phyloP scores from a whole-genome alignment of 2,113 vertebrate genomes.

The Oreocharis arfaki region DNA sequence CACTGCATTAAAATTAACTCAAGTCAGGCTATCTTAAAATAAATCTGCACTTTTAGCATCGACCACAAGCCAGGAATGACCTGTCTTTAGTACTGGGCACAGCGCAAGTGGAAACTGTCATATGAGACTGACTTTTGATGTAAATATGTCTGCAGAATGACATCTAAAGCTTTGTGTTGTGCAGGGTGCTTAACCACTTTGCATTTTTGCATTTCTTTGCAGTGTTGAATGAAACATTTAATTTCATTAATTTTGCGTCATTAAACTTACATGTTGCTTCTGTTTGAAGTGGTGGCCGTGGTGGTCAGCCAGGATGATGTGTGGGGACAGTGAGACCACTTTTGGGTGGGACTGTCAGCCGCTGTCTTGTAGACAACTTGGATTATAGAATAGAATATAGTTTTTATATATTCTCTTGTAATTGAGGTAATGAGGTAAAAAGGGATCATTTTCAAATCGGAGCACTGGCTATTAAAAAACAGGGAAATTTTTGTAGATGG shows the following conservation, averaged over 20 bases:
- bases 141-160: not conserved
- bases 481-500: not conserved
- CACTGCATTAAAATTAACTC: conserved; percentile 36
- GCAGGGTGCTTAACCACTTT: not conserved
- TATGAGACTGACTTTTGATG: not conserved
- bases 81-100: conserved; percentile 17
- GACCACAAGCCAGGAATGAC: not conserved
- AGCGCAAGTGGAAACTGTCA: conserved; percentile 10
- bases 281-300: not conserved
- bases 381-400: not conserved
- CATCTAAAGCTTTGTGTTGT: not conserved
- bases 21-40: conserved; percentile 47
- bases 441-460: not conserved
- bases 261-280: not conserved
- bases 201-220: not conserved
- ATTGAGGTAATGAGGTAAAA: not conserved
- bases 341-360: not conserved
- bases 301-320: not conserved
- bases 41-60: not conserved
- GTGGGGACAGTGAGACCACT: not conserved
- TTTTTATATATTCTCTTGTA: not conserved
- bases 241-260: not conserved
- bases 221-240: not conserved
- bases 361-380: not conserved
- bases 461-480: not conserved